Evolutionary conservation across 1,140 invertebrate species (phyloP), one percentile per base, ranked within the genome.

Genomic region (Drosophila albomicans): DNA sequence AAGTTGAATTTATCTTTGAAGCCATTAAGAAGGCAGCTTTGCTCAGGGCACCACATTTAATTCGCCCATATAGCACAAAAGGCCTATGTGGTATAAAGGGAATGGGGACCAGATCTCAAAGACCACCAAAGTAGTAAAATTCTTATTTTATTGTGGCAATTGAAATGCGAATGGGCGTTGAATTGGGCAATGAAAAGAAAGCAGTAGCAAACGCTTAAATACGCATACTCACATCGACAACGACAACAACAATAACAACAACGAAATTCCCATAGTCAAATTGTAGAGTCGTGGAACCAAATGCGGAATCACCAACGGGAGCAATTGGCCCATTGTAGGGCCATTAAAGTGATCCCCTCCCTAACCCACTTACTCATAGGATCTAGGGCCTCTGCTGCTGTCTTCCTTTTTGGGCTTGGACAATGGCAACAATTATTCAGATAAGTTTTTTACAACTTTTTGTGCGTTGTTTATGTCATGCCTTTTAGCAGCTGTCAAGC

Each of bases 161-260:
- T 89, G 85, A 89, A 89, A 76, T 73, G 85, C 81, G 81, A 85
- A 89, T 89, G 85, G 85, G 85, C 85, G 85, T 88, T 79, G 85
- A 88, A 88, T 88, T 88, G 78, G 74, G 84, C 87, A 84, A 88
- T 88, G 75, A 89, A 89, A 84, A 58, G 68, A 59, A 72, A 71
- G 63, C 49, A 38, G 57, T 11, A 57, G 63, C 30, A 35, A 49
- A 49, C 38, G 74, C 62, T 72, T 66, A 65, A 76, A 66, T 65
- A 75, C 72, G 62, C 63, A 76, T 56, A 68, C 30, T 56, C 11
- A 43, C 32, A 72, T 75, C 57, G 64, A 32, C 32, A 32, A 32
- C 32, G 2, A 8, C 32, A 8, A 32, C 32, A 38, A 8, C 35
- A 10, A 38, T 20, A 20, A 20, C 20, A 20, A 25, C 20, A 4